These are phyloP conservation scores for Gobio occitaniae DNA, from an alignment of 2,797 vertebrate genomes.

Conservation along the genomic window DNA sequence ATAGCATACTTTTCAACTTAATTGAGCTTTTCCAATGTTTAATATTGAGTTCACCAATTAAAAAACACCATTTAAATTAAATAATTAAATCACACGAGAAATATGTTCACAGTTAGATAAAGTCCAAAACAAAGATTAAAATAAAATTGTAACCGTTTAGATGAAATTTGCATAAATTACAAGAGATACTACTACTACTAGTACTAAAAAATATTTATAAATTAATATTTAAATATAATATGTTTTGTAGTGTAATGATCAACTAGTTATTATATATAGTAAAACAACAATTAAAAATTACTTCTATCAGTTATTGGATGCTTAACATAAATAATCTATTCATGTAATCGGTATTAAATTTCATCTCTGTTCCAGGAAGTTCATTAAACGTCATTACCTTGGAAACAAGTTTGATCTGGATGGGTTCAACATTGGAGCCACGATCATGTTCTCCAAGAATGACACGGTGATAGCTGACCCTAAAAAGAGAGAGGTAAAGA, in stretches of 20 bases:
- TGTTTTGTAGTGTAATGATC: background rate
- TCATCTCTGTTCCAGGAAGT: background rate
- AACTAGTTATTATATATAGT: background rate
- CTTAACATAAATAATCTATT: background rate
- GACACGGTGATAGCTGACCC: constrained; percentile 68
- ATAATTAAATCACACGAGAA: background rate
- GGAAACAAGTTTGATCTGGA: constrained; percentile 77
- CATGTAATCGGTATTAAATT: background rate
- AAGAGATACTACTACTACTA: background rate
- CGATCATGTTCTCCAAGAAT: constrained; percentile 86
- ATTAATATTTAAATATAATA: background rate
- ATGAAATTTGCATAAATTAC: background rate
- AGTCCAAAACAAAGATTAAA: background rate
- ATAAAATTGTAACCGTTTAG: background rate
- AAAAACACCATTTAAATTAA: background rate
- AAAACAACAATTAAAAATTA: background rate
- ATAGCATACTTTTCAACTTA: background rate
- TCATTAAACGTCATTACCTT: constrained; percentile 63
- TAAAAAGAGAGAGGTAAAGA: background rate
- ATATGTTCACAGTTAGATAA: background rate
- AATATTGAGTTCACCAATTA: background rate
- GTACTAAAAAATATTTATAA: background rate
- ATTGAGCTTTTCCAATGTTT: background rate
- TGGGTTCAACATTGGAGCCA: constrained; percentile 60
- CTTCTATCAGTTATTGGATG: background rate